Evolutionary conservation across 2,888 invertebrate genomes (phyloP).

Genomic region (Pollenia angustigena): DNA sequence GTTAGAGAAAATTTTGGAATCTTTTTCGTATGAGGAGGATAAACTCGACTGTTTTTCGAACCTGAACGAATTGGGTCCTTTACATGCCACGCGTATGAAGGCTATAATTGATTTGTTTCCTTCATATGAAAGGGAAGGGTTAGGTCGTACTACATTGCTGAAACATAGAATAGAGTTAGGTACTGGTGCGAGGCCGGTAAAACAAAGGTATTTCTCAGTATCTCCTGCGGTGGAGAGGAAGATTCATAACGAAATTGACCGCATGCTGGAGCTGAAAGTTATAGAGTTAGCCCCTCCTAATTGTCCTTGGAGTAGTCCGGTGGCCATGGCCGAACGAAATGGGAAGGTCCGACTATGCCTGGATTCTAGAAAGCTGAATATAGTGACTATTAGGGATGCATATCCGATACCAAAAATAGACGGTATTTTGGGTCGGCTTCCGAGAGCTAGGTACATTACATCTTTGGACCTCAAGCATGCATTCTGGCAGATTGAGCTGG

Average conservation of each 20-base stretch:
- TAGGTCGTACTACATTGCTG: slow-evolving; percentile 7
- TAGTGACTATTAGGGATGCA: slow-evolving; percentile 29
- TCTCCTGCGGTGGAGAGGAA: too few relatives aligned
- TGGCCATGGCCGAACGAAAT: too few relatives aligned
- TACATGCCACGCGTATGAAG: slow-evolving; percentile 1
- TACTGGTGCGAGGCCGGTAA: too few relatives aligned
- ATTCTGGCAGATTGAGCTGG: not conserved
- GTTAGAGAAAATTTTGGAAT: slow-evolving; percentile 23
- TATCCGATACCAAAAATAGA: not conserved
- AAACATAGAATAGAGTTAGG: too few relatives aligned
- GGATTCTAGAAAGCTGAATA: too few relatives aligned
- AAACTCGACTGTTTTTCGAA: not conserved
- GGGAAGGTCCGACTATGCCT: too few relatives aligned
- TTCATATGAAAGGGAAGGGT: slow-evolving; percentile 7
- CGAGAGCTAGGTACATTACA: slow-evolving; percentile 60
- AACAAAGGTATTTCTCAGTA: too few relatives aligned
- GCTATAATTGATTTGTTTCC: not conserved
- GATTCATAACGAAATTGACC: too few relatives aligned
- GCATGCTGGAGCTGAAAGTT: too few relatives aligned
- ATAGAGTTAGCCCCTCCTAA: too few relatives aligned
- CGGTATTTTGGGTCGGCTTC: slow-evolving; percentile 60
- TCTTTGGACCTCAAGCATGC: slow-evolving; percentile 62
- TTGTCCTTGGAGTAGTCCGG: too few relatives aligned
- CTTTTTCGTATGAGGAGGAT: too few relatives aligned
- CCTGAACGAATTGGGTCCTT: not conserved